Evolutionary conservation across 2,888 invertebrate species (phyloP).

Genomic region (Chymomyza caudatula): DNA sequence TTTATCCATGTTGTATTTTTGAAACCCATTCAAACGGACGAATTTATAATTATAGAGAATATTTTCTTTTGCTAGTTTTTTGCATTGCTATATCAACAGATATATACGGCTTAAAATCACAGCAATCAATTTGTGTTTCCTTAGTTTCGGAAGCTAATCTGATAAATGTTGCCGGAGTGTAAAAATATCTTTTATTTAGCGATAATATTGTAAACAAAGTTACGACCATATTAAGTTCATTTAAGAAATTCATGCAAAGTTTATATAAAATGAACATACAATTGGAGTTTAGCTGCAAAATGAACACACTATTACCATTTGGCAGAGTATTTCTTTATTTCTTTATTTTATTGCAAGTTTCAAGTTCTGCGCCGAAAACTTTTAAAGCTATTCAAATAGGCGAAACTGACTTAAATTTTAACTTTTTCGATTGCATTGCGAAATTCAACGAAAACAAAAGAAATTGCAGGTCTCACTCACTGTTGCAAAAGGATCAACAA

Average conservation of each 20-base stretch:
- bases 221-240: no score
- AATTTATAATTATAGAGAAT: no score
- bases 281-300: neutral
- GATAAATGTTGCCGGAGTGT: no score
- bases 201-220: no score
- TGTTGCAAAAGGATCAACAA: conserved; percentile 68
- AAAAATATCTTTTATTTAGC: no score
- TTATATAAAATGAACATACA: neutral
- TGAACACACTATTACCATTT: neutral
- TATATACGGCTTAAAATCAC: no score
- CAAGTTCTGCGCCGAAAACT: neutral
- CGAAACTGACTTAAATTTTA: conserved; percentile 50
- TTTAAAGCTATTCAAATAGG: neutral
- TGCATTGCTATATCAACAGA: no score
- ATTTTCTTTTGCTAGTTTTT: no score
- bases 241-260: neutral
- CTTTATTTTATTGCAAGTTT: neutral
- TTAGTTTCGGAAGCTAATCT: no score
- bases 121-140: no score
- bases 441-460: conserved; percentile 43
- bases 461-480: conserved; percentile 34
- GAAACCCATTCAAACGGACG: no score
- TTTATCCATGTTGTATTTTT: no score
- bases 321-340: neutral
- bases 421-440: conserved; percentile 59